Evolutionary conservation across 2,797 vertebrate genomes (phyloP).

Genomic region (Gymnocypris eckloni): DNA sequence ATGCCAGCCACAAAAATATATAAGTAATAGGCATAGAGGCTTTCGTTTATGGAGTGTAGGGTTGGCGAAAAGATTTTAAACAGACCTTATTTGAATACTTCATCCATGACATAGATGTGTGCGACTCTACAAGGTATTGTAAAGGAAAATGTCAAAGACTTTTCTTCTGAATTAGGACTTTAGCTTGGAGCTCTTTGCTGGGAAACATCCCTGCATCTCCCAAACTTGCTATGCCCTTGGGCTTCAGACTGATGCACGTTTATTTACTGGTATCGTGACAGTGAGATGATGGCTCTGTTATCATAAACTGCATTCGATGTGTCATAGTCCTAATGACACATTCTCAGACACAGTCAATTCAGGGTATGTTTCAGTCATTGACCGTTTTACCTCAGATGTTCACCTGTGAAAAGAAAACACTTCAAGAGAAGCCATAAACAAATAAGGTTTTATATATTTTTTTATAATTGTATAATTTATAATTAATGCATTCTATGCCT

Average conservation of each 20-base stretch:
- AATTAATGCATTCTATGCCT: neutral
- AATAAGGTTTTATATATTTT: neutral
- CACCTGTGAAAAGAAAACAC: neutral
- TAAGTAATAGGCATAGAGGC: constrained; percentile 28
- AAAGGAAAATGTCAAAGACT: neutral
- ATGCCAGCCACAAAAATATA: neutral
- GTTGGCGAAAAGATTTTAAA: constrained; percentile 11
- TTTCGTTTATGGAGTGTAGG: constrained; percentile 21
- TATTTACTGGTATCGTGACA: neutral
- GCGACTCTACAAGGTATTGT: neutral
- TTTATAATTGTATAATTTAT: neutral
- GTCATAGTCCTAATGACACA: neutral
- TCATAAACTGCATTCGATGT: neutral
- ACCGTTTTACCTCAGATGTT: neutral
- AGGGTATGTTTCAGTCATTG: neutral
- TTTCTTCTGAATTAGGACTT: constrained; percentile 21
- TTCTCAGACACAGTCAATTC: neutral
- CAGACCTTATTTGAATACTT: constrained; percentile 21
- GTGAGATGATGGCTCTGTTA: neutral
- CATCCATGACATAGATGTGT: constrained; percentile 20
- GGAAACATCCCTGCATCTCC: constrained; percentile 34
- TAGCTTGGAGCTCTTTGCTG: constrained; percentile 33
- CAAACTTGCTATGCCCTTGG: neutral
- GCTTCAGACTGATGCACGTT: constrained; percentile 35
- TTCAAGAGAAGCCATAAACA: neutral